Evolutionary conservation across 2,888 invertebrate genomes (phyloP).

Genomic region (Biston betularia): DNA sequence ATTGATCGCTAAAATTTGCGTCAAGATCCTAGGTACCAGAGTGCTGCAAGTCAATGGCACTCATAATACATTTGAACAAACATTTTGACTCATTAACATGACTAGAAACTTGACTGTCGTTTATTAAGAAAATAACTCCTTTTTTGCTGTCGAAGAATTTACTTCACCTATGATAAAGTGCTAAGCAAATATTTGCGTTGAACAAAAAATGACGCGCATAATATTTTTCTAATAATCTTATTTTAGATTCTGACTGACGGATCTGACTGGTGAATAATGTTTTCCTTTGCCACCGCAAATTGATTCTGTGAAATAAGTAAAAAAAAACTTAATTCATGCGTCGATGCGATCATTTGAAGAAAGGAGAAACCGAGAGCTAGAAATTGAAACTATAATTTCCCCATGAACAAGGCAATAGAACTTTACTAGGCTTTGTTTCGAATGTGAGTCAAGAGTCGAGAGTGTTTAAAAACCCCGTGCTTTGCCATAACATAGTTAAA

Average conservation of each 20-base stretch:
- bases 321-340: conserved; percentile 6
- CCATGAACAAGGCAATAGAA: conserved; percentile 31
- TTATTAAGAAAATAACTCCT: conserved; percentile 21
- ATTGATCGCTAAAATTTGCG: not conserved
- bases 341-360: conserved; percentile 12
- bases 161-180: conserved; percentile 27
- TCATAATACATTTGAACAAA: conserved; percentile 18
- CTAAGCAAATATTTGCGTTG: conserved; percentile 23
- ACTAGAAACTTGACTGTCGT: conserved; percentile 20
- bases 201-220: conserved; percentile 28
- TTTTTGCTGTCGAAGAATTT: conserved; percentile 25
- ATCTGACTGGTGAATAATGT: conserved; percentile 20
- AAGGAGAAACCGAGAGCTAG: conserved; percentile 20
- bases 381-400: conserved; percentile 27
- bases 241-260: conserved; percentile 19
- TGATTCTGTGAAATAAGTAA: conserved; percentile 18
- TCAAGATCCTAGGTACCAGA: conserved; percentile 9
- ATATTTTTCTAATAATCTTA: conserved; percentile 18
- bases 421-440: conserved; percentile 40
- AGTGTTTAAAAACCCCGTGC: conserved; percentile 54
- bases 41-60: conserved; percentile 18
- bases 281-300: conserved; percentile 17
- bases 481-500: conserved; percentile 56
- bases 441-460: conserved; percentile 51
- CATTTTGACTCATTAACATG: conserved; percentile 24